Conservation (phyloP, 2,888 invertebrate genomes). For the Drosophila kanekoi region DNA sequence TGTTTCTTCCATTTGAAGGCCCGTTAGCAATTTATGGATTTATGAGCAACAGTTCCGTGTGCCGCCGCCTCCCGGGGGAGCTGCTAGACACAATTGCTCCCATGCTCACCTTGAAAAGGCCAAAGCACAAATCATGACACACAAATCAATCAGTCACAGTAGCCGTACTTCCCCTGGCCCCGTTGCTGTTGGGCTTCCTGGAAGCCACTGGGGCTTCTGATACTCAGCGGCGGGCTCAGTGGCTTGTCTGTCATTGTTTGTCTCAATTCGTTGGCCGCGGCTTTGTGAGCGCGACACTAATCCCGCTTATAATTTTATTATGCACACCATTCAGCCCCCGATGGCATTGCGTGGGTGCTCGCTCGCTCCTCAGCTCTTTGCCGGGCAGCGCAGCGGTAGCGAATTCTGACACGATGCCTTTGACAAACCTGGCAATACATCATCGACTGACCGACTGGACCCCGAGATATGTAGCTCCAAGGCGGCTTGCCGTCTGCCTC, state of each 20-base stretch:
- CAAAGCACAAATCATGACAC: conserved; percentile 26
- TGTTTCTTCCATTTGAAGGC: conserved; percentile 26
- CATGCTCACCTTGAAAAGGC: conserved; percentile 52
- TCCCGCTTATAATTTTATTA: conserved; percentile 79
- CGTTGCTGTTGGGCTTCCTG: conserved; percentile 47
- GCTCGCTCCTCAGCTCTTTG: neutral
- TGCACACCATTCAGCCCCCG: conserved; percentile 26
- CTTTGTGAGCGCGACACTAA: conserved; percentile 73
- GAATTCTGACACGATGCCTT: conserved; percentile 66
- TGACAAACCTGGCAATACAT: conserved; percentile 66
- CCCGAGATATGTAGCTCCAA: conserved; percentile 1
- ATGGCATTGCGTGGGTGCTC: conserved; percentile 49
- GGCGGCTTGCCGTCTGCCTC: conserved; percentile 39
- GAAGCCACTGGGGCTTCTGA: conserved; percentile 49
- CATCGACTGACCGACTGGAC: conserved; percentile 46
- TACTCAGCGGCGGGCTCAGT: conserved; percentile 1
- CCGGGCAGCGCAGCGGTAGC: conserved; percentile 52
- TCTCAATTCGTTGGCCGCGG: conserved; percentile 64
- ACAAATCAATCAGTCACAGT: conserved; percentile 81
- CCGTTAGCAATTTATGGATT: conserved; percentile 54
- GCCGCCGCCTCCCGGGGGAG: conserved; percentile 41
- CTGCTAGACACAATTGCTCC: conserved; percentile 27
- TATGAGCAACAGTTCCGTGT: conserved; percentile 28
- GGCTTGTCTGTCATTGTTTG: conserved; percentile 75
- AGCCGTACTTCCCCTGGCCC: neutral